Evolutionary conservation across 1,140 invertebrate genomes (phyloP), one percentile per base, ranked within the genome.

Genomic region (Drosophila arizonae): DNA sequence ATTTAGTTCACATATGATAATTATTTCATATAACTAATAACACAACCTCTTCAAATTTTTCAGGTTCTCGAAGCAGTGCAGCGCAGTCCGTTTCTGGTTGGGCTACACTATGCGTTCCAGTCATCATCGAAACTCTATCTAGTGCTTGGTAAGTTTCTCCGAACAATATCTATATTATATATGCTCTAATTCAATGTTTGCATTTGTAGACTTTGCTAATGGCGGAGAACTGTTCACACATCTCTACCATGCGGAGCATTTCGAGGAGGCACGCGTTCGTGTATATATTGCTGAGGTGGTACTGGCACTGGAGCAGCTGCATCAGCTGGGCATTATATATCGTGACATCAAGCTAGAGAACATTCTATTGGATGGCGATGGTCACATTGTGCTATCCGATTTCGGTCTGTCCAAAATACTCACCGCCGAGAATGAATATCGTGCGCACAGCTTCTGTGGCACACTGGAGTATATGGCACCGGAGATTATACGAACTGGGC

Each of bases 391-490:
- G 13, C 91, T 98, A 11, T 98, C 97, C 0, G 97, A 98, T 92
- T 98, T 98, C 89, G 97, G 97, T 0, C 94, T 98, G 3, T 97
- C 96, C 84, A 98, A 98, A 92, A 96, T 97, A 90, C 80, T 93
- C 15, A 80, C 91, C 6, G 81, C 93, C 81, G 91, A 94, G 52
- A 84, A 90, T 36, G 81, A 91, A n/a, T 86, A 87, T 65, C 77
- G 97, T 79, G 96, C 98, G 0, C 98, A 98, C 93, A 99, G 98
- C 17, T 99, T 99, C 93, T 99, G 98, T 92, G 98, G 98, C 21
- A 99, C 98, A 50, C 97, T 99, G 72, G 98, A 99, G 90, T 98
- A 98, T 90, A 98, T 98, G 97, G 97, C 97, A 3, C 97, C 97
- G 9, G 97, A 98, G 92, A 96, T 98, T 13, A 96, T 98, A 33